Conservation (phyloP, 1,140 invertebrate species). For the Platyscapa corneri region DNA sequence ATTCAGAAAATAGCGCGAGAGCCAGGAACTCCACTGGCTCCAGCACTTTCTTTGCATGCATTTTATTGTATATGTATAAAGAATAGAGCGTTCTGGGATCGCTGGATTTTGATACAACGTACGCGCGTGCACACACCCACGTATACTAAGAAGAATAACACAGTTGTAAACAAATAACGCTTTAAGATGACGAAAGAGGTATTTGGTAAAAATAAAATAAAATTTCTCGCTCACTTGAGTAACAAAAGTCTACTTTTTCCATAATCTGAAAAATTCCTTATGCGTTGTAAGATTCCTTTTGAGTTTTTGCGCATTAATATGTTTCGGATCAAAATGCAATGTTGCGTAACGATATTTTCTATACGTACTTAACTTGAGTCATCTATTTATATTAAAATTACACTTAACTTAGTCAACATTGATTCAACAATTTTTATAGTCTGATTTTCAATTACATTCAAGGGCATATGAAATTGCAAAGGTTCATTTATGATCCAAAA, state of each 20-base stretch:
- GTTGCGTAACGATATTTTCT: neutral
- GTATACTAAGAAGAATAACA: no score
- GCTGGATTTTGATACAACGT: neutral
- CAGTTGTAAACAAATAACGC: no score
- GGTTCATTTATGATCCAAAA: neutral
- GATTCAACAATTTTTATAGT: no score
- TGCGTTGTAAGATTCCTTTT: neutral
- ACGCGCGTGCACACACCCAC: no score
- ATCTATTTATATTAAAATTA: no score
- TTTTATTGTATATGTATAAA: slow-evolving; percentile 15
- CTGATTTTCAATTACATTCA: no score
- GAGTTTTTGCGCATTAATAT: neutral
- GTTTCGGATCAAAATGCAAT: neutral
- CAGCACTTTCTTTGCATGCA: slow-evolving; percentile 3
- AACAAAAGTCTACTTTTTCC: neutral
- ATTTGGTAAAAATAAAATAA: neutral
- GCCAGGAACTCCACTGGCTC: neutral
- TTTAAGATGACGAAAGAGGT: neutral
- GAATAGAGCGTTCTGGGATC: neutral
- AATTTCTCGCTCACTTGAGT: neutral
- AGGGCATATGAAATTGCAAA: no score
- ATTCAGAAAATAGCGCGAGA: neutral
- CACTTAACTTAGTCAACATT: no score
- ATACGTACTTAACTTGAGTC: neutral
- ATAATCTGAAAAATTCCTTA: neutral